Percentiles rank a stretch among this genome's conserved stretches.
phyloP scores from a whole-genome alignment of 1,140 invertebrate species.

The Chlorops oryzae region DNA sequence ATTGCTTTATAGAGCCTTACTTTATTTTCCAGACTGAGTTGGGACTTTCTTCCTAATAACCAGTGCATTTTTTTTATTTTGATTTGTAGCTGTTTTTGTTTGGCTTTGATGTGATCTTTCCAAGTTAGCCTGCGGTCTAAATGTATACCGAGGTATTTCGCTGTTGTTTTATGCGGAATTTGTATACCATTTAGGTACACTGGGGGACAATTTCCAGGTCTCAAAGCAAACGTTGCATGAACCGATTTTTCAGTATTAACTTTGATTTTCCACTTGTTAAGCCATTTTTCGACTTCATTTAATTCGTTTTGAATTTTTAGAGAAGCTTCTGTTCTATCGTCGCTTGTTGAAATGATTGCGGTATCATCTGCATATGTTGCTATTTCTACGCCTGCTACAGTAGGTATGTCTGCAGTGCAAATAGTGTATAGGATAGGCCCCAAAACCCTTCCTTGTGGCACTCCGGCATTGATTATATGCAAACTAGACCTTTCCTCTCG shows the following conservation, averaged over 20 bases:
- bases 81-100: no score
- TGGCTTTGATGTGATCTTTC: no score
- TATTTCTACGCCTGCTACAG: neutral
- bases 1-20: no score
- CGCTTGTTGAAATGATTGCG: neutral
- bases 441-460: slow-evolving; percentile 5
- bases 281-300: neutral
- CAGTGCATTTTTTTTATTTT: no score
- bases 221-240: neutral
- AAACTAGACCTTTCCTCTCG: no score
- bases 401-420: slow-evolving; percentile 3
- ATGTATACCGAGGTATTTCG: no score
- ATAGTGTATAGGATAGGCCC: slow-evolving; percentile 2
- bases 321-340: neutral
- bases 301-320: slow-evolving; percentile 2
- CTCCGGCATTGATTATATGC: no score
- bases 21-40: no score
- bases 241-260: neutral
- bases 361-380: slow-evolving; percentile 9
- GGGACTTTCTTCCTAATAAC: no score
- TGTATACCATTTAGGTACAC: neutral
- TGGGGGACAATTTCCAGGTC: neutral
- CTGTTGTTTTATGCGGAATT: no score
- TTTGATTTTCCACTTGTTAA: neutral
- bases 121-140: no score